Base-by-base conservation (phyloP, 2,888 invertebrate genomes). In the Lamellibrachia columna region DNA sequence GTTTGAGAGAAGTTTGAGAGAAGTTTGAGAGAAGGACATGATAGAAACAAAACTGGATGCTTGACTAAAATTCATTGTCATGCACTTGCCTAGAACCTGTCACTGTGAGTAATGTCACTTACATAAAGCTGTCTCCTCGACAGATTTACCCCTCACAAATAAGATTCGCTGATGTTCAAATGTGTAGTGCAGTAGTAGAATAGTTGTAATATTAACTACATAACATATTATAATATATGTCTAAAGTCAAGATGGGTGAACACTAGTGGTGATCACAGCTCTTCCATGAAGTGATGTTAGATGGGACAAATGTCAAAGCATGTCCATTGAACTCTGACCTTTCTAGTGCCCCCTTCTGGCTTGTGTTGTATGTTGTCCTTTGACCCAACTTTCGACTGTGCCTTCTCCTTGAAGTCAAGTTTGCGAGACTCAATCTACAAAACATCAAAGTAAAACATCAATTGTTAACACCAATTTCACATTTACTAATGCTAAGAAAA, bases 341-440 rank as follows among this genome's bases (percentile, higher is more conserved):
- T 93, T 91, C 92, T 94, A n/a, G 92, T 92, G 4, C 94, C 94
- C 7, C 94, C 94, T 91, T 93, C 93, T 52, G 94, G 92, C 52
- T 93, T 93, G 92, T 94, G 94, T 22, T 92, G 92, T 6, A 93
- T 93, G 92, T 94, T 94, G 91, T 94, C 94, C 90, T 93, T 94
- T 22, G 94, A 94, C 22, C 94, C 94, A 60, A 94, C 92, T 91
- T 94, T 94, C 53, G 91, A 53, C 55, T 93, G 90, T 3, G 94
- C 94, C 53, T 94, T 94, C 22, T 94, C 93, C 91, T 40, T 40
- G 40, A 40, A 40, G 40, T 94, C 94, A 90, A 94, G 53, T 55
- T 94, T 94, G 52, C 93, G 91, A 15, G 92, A 93, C 60, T 94
- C 94, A 93, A 94, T 93, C 94, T 94, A 92, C n/a, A 93, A 92